Percentiles rank a stretch among this genome's conserved stretches.
Evolutionary conservation across 2,113 vertebrate species (phyloP).

Genomic region (Tursiops truncatus): DNA sequence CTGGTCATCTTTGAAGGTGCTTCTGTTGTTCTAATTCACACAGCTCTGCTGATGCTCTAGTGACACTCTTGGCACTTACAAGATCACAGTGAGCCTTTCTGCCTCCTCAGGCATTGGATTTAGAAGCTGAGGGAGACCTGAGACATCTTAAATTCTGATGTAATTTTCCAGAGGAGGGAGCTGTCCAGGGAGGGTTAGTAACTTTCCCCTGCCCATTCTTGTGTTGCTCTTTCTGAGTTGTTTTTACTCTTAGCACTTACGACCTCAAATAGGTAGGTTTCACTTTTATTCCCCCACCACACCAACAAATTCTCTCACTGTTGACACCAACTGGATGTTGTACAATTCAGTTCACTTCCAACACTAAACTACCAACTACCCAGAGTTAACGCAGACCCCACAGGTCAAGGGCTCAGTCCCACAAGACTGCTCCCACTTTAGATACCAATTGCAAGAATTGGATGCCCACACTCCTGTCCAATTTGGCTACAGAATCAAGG

Average conservation of each 20-base stretch:
- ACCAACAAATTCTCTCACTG: background rate
- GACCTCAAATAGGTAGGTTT: too few species aligned
- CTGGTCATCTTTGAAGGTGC: background rate
- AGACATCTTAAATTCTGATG: background rate
- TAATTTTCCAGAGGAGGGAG: background rate
- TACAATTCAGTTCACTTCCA: background rate
- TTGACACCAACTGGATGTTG: background rate
- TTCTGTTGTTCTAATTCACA: background rate
- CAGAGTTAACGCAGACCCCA: background rate
- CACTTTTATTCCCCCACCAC: background rate
- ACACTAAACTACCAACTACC: background rate
- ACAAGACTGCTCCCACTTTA: background rate
- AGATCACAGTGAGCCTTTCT: too few species aligned
- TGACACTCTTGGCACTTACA: accelerated
- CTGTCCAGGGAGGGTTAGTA: background rate
- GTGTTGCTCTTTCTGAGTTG: background rate
- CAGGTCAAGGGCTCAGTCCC: too few species aligned
- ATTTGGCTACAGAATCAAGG: background rate
- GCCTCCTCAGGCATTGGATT: background rate
- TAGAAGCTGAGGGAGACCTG: background rate
- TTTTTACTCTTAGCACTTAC: background rate
- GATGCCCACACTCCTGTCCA: background rate
- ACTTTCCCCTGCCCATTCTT: background rate
- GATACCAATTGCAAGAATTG: too few species aligned
- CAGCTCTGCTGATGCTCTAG: background rate